Evolutionary conservation across 2,797 vertebrate species (phyloP), one percentile per base, ranked within the genome.

Genomic region (Odontamblyopus rebecca): DNA sequence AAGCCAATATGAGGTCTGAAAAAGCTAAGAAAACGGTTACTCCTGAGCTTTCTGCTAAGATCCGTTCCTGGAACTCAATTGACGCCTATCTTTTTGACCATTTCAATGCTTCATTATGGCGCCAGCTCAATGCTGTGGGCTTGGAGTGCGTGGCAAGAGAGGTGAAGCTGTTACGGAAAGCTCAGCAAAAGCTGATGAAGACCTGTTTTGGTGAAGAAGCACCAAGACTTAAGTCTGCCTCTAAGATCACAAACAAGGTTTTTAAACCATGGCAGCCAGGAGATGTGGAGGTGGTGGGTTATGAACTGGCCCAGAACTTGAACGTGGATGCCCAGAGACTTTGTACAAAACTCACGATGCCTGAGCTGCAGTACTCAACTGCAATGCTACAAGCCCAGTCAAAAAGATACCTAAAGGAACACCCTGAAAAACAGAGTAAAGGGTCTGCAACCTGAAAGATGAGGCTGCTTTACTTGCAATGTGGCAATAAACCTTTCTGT

Each of bases 51-150:
- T 79, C 85, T 0, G 71, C 71, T 19, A 94, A 93, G 61, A 92
- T 95, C 81, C 93, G 94, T 1, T 8, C 85, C 65, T 97, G 95
- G 96, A 96, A 96, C 60, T 89, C 90, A 4, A 60, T 60, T 6
- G 57, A 60, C 5, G 11, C 26, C 13, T 29, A 60, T 60, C 57
- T 60, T 29, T 60, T 60, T 29, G 93, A 94, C 75, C 90, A 96
- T 85, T 97, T 97, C 85, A 96, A 97, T 0, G 91, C 94, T 73
- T 94, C 94, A 0, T 82, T 97, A 83, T 97, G 96, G 96, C 89
- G 86, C 51, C 91, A 91, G 78, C 82, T 97, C 77, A 82, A 82
- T 0, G 87, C 76, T 0, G 72, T 94, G 12, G 95, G 95, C 16
- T 84, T 71, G 1, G 88, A 81, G 0, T 95, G 94, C 30, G 93